Evolutionary conservation across 2,797 vertebrate genomes (phyloP), one percentile per base, ranked within the genome.

Genomic region (Muscicapa comitata): DNA sequence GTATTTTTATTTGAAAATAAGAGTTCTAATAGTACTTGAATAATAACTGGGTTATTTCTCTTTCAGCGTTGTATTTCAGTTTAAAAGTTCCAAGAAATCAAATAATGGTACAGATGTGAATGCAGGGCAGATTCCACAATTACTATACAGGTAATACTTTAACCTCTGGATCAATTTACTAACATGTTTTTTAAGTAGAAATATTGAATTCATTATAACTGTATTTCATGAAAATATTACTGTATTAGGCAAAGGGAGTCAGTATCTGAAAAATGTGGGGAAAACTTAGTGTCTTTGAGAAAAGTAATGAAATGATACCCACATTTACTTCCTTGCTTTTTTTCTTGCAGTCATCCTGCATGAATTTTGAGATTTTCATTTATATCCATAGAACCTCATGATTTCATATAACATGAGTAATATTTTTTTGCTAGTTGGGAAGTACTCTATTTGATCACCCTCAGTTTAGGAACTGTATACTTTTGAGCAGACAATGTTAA

Each of bases 51-150:
- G 17, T 87, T 88, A 21, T 95, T 94, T 93, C 17, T 87, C 86
- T 97, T 86, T 79, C 97, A 99, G 99, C 61, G 99, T 99, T 95
- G 98, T 99, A 51, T 99, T 99, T 97, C 99, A 99, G 93, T 99
- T 99, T 96, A 99, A 99, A 97, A 99, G 99, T 98, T 99, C 99
- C 24, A 99, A 99, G 98, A 99, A 99, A 96, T 99, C 99, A 87
- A 99, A 99, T 97, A 99, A 99, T 62, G 99, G 99, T 91, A 99
- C 99, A 25, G 99, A 99, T 96, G 99, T 99, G 51, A 99, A 99
- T 89, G 99, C 99, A 31, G 99, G 99, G 68, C 99, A 99, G 96
- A 99, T 99, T 96, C 99, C 99, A 13, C 99, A 99, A 80, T 97
- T 99, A 31, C 97, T 99, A 4, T 99, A 99, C 98, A 99, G 99